These are phyloP conservation scores for Hydraecia micacea DNA, from an alignment of 2,888 invertebrate species.

Conservation along the genomic window DNA sequence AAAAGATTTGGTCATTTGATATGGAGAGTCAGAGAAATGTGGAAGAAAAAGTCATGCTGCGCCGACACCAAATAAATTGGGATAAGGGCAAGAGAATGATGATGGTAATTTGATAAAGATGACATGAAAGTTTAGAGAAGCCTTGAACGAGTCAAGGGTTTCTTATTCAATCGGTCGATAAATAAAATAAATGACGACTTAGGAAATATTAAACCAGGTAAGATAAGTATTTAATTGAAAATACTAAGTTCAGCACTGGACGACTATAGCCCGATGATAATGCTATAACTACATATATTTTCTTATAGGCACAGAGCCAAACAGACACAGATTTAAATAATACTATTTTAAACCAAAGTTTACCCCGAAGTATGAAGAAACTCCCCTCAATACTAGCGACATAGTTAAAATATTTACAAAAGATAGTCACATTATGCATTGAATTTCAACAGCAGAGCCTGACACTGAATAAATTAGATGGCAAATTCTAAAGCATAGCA, in stretches of 20 bases:
- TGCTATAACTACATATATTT: background rate
- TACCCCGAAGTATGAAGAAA: background rate
- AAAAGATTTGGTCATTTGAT: background rate
- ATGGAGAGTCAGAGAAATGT: background rate
- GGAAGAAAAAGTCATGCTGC: background rate
- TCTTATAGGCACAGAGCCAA: background rate
- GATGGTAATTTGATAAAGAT: background rate
- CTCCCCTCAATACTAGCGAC: background rate
- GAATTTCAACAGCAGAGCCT: constrained; percentile 40
- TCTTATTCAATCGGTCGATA: background rate
- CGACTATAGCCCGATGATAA: too few species aligned
- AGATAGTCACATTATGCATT: constrained; percentile 28
- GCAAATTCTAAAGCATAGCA: constrained; percentile 35
- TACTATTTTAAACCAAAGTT: background rate
- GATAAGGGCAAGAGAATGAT: background rate
- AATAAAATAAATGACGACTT: background rate
- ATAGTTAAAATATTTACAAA: constrained; percentile 19
- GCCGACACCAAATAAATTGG: background rate
- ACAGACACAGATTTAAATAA: background rate
- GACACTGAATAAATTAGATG: constrained; percentile 51
- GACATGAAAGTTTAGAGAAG: background rate
- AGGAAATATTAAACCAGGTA: background rate
- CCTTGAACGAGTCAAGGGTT: too few species aligned
- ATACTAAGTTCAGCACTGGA: background rate
- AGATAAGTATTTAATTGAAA: background rate